Evolutionary conservation across 2,797 vertebrate genomes (phyloP).

Genomic region (Poecilia wingei): DNA sequence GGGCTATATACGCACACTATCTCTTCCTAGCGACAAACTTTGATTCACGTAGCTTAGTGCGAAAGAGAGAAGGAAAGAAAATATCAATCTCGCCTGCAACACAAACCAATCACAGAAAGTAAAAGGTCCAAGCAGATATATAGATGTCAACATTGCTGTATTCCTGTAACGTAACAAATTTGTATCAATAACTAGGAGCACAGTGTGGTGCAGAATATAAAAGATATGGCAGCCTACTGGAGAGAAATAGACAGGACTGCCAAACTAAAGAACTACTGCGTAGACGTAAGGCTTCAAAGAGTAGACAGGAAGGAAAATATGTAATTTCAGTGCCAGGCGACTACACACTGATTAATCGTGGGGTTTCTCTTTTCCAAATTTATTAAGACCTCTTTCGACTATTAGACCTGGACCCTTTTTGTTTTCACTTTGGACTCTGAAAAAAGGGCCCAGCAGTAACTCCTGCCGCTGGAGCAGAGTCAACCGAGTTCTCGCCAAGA

Average conservation of each 20-base stretch:
- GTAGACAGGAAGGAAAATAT: constrained; percentile 37
- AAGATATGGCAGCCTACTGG: constrained; percentile 18
- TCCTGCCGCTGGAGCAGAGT: neutral
- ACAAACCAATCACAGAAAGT: constrained; percentile 18
- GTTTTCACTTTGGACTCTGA: neutral
- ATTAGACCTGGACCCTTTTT: neutral
- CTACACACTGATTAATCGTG: neutral
- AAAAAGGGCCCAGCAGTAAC: neutral
- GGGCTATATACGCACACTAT: constrained; percentile 9
- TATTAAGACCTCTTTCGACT: neutral
- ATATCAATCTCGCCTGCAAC: constrained; percentile 12
- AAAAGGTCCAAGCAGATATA: neutral
- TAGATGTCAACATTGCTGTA: constrained; percentile 16
- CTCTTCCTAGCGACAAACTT: neutral
- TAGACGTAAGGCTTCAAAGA: constrained; percentile 43
- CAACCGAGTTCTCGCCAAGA: neutral
- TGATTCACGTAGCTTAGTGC: constrained; percentile 8
- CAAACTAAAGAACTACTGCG: constrained; percentile 22
- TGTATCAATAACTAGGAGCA: constrained; percentile 20
- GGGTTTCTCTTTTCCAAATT: neutral
- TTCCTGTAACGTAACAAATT: neutral
- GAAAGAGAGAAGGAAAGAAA: constrained; percentile 11
- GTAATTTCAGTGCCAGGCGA: constrained; percentile 17
- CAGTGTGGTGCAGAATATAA: constrained; percentile 27
- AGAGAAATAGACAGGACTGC: constrained; percentile 36